Evolutionary conservation across 2,797 vertebrate species (phyloP), one percentile per base, ranked within the genome.

Genomic region (Oophaga sylvatica): DNA sequence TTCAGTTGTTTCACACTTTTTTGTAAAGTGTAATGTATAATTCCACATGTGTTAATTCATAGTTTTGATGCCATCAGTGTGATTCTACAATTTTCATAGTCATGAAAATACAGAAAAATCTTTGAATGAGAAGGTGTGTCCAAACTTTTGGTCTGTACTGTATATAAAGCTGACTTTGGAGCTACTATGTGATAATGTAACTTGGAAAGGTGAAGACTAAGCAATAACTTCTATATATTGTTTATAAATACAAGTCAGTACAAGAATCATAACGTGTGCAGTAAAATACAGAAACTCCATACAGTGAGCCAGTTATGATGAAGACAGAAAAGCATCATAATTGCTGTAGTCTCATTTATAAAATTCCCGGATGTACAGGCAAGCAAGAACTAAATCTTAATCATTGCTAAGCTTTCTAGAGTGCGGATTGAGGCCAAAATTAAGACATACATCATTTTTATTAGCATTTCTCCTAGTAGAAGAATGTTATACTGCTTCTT

Each of bases 371-470:
- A 17, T 22, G 41, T 48, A 75, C 19, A 73, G 29, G 19, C 20
- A n/a, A 48, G 79, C 5, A n/a, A 26, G 60, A 41, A n/a, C 20
- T 81, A 81, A 81, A 81, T 81, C 78, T 62, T 62, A 35, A 57
- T 78, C 48, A 79, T 59, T 79, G 57, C n/a, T 9, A 26, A 20
- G 9, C n/a, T 63, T 35, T 63, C 59, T n/a, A 48, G 80, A 12
- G 41, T 67, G 60, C 11, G 63, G 26, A 67, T 15, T 29, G 16
- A 53, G 62, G 26, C 20, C 63, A 12, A 67, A 68, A 81, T 81
- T 16, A 68, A 26, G 15, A 26, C 11, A 29, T 81, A 68, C n/a
- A 68, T 81, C 41, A 48, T 29, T 26, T 17, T 81, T 68, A 81
- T 67, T 48, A 29, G n/a, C 3, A 7, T 17, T 26, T 22, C 63